phyloP scores from a whole-genome alignment of 2,888 invertebrate genomes.

The Xanthorhoe designata region DNA sequence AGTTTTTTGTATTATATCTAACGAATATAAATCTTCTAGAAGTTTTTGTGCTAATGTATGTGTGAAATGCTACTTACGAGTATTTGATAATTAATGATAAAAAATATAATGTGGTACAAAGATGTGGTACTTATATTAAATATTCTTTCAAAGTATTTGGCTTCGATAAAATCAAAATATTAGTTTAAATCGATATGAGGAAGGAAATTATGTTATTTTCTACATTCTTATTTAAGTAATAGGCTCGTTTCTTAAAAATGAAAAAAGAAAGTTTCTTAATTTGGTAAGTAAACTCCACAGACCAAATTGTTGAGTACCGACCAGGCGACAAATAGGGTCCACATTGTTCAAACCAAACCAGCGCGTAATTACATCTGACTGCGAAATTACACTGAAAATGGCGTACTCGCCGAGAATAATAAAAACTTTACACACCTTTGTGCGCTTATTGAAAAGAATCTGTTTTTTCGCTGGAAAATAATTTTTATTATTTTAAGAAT shows the following conservation, averaged over 20 bases:
- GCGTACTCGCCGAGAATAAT: constrained; percentile 45
- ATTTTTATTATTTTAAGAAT: constrained; percentile 49
- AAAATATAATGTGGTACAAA: no score
- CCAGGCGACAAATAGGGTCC: constrained; percentile 29
- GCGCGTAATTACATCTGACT: constrained; percentile 50
- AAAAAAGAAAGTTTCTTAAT: constrained; percentile 5
- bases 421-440: constrained; percentile 49
- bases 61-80: no score
- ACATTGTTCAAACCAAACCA: constrained; percentile 45
- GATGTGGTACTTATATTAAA: no score
- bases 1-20: neutral
- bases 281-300: constrained; percentile 5
- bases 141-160: neutral
- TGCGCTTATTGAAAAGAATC: constrained; percentile 50
- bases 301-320: neutral
- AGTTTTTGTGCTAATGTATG: neutral
- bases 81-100: no score
- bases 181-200: neutral
- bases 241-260: neutral
- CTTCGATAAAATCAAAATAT: neutral
- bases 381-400: constrained; percentile 45
- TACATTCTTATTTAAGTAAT: neutral
- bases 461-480: constrained; percentile 40
- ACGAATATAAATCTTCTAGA: neutral
- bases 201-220: neutral